Evolutionary conservation across 2,888 invertebrate genomes (phyloP).

Genomic region (Norana najaformis): DNA sequence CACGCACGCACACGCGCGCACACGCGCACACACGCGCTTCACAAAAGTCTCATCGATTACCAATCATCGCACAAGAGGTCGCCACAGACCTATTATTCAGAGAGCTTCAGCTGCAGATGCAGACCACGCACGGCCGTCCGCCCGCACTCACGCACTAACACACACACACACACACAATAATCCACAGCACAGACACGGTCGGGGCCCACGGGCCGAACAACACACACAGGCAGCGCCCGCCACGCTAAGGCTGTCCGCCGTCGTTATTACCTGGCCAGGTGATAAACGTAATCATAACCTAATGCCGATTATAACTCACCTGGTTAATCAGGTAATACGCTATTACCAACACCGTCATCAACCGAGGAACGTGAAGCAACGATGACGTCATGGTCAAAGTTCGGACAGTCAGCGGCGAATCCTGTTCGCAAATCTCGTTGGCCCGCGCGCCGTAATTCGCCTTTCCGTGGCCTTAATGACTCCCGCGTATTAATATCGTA

Average conservation of each 20-base stretch:
- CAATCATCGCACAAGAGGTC: not conserved
- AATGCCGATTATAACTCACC: slow-evolving; percentile 19
- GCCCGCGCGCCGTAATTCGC: not conserved
- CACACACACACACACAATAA: not conserved
- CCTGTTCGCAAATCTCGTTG: too few species aligned
- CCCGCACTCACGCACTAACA: not conserved
- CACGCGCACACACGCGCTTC: not conserved
- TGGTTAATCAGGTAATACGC: slow-evolving; percentile 23
- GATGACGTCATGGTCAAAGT: slow-evolving; percentile 7
- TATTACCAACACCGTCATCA: not conserved
- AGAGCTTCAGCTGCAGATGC: not conserved
- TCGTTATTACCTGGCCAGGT: slow-evolving; percentile 8
- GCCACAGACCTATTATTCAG: slow-evolving; percentile 5
- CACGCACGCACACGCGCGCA: not conserved
- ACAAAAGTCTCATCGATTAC: slow-evolving; percentile 5
- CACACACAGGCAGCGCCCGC: not conserved
- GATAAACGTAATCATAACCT: not conserved
- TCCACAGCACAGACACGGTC: not conserved
- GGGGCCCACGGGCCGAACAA: not conserved
- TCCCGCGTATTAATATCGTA: slow-evolving; percentile 13
- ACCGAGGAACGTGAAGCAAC: slow-evolving; percentile 1
- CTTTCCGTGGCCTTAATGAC: not conserved
- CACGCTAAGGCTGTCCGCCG: not conserved
- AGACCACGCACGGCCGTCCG: not conserved
- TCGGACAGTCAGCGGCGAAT: not conserved